Evolutionary conservation across 2,113 vertebrate genomes (phyloP).

Genomic region (Pelobates fuscus): DNA sequence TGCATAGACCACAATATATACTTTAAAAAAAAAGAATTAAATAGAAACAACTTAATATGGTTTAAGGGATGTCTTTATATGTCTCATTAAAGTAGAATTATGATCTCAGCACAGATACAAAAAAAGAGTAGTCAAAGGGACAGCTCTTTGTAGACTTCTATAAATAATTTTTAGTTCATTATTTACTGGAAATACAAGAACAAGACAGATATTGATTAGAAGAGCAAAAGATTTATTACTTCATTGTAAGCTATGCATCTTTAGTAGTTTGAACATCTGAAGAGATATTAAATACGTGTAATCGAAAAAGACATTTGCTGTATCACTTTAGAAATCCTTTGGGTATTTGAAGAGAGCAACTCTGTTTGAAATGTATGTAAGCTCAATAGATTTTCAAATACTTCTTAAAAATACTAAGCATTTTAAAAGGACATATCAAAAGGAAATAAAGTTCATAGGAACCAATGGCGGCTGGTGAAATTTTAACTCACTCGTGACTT

Average conservation of each 20-base stretch:
- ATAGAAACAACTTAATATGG: no score
- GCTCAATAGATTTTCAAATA: no score
- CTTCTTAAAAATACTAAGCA: no score
- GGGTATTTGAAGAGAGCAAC: slow-evolving; percentile 65
- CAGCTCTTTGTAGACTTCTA: slow-evolving; percentile 38
- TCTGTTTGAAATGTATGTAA: neutral
- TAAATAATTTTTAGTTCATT: slow-evolving; percentile 68
- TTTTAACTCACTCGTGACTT: no score
- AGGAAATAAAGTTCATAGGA: no score
- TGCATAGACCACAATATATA: no score
- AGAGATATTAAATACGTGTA: slow-evolving; percentile 74
- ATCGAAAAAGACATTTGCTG: slow-evolving; percentile 68
- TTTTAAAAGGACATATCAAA: no score
- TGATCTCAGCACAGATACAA: slow-evolving; percentile 13
- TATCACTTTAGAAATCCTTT: slow-evolving; percentile 70
- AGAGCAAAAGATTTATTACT: slow-evolving; percentile 73
- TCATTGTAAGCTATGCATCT: slow-evolving; percentile 69
- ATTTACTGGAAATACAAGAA: slow-evolving; percentile 78
- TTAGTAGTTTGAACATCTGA: slow-evolving; percentile 75
- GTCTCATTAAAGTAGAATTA: slow-evolving; percentile 17
- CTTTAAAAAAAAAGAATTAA: no score
- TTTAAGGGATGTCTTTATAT: slow-evolving; percentile 9
- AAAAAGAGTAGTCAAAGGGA: slow-evolving; percentile 18
- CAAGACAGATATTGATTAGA: slow-evolving; percentile 75
- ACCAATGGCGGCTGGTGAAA: no score